Base-by-base conservation (phyloP, 30 jellyfish, hydroid and myxozoan genomes). In the Pelagia noctiluca region DNA sequence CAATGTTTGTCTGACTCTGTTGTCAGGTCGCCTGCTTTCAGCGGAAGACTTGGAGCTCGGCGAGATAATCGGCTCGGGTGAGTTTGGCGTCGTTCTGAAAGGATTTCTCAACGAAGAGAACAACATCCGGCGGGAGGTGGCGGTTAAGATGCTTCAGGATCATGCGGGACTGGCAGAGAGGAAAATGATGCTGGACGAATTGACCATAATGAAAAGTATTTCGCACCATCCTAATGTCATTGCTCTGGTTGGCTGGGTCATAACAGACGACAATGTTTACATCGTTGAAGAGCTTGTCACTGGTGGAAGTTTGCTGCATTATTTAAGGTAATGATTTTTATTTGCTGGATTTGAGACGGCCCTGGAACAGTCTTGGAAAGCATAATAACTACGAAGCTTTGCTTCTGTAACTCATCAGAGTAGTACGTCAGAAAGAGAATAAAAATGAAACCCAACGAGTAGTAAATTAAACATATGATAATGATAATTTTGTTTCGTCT, bases 191-290 rank as follows among this genome's bases (percentile, higher is more conserved):
- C 70, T 87, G 19, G 91, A 73, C 50, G 98, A 92, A 72, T 47
- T 92, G 33, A 57, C 73, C 0, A 83, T 83, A 82, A 80, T 92
- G 97, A 77, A 95, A 37, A 30, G 89, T 2, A 37, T 92, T 21
- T 87, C 98, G 29, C 95, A 75, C 35, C 98, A 92, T 76, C 98
- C 97, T 5, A 92, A 92, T 63, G 87, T 92, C 31, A 66, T 92
- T 34, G 52, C 95, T 16, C 83, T 92, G 4, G 32, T 86, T 26
- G 98, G 98, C 1, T 92, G 98, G 98, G 82, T 96, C 75, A 82
- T 87, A 21, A 92, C 97, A 2, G 97, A 87, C 65, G 98, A 92
- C 32, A 87, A 92, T 71, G 89, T 92, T 13, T 87, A 86, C 60
- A 95, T 92, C 24, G 88, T 92, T 30, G 97, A 87, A 83, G 98